Base-by-base conservation (phyloP, 2,797 vertebrate species). In the Uromys caudimaculatus region DNA sequence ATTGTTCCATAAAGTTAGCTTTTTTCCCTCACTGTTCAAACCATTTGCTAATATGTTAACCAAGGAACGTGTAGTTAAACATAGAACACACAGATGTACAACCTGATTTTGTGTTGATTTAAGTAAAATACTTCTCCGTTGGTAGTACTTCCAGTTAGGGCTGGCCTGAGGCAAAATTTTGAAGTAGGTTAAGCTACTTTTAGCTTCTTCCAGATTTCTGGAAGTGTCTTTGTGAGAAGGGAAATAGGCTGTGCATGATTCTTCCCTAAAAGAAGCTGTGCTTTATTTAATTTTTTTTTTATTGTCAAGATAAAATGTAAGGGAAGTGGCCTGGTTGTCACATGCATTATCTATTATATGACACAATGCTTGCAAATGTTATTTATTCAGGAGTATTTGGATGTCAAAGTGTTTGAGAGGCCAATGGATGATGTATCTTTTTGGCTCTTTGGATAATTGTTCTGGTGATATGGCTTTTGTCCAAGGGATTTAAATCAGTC, bases 111-210 rank as follows among this genome's bases (percentile, higher is more conserved):
- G 32, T 89, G 93, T 89, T 85, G 91, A 96, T 93, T 94, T 91
- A 88, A 94, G 38, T 94, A 32, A 85, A 93, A 76, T 93, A 88
- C 38, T 88, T 96, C 79, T 41, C 69, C n/a, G 44, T 84, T 87
- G 89, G 13, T 91, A 76, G 83, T 67, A 24, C 24, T 87, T 96
- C 13, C 24, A 88, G 41, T n/a, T 10, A 85, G 41, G 81, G 41
- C 71, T 93, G 67, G 64, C 94, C 87, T 1, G 76, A 97, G 89
- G 93, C 93, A 93, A 94, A 96, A 84, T 85, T 89, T n/a, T 95
- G 81, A 96, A 96, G 62, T 79, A 95, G 77, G 84, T 97, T 95
- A 95, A 95, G 32, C 38, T 82, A 84, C 69, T 92, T 96, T 95
- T 94, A 94, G 87, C 71, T 95, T 50, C 38, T 60, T 93, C 35